Evolutionary conservation across 2,888 invertebrate genomes (phyloP).

Genomic region (Chalcis sispes): DNA sequence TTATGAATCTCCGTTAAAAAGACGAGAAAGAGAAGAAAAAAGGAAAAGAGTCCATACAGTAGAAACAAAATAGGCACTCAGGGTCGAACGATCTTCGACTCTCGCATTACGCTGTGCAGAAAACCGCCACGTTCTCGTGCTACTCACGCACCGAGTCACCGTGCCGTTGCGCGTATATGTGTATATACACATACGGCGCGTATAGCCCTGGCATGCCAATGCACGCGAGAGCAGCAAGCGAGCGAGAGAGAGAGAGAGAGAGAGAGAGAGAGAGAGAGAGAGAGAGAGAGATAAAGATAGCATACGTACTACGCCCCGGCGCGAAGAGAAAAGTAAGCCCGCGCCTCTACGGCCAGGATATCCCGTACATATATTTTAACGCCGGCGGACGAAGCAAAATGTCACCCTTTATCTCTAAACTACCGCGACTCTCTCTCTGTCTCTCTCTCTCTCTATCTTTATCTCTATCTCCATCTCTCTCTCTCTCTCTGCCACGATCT

Average conservation of each 20-base stretch:
- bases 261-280: conserved; percentile 16
- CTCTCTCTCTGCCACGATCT: background rate
- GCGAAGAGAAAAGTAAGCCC: no score
- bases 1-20: conserved; percentile 6
- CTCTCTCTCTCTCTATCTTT: background rate
- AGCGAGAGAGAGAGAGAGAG: conserved; percentile 7
- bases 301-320: conserved; percentile 28
- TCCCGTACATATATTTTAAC: no score
- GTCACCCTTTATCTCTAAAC: background rate
- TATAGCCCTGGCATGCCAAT: background rate
- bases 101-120: conserved; percentile 40
- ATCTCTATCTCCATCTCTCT: background rate
- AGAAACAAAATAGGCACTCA: conserved; percentile 34
- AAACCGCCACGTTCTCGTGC: conserved; percentile 46
- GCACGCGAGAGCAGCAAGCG: background rate
- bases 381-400: background rate
- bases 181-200: background rate
- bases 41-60: background rate
- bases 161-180: background rate
- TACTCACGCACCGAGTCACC: background rate
- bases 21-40: conserved; percentile 17
- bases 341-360: no score
- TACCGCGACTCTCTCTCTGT: background rate
- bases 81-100: conserved; percentile 41
- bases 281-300: no score